Percentiles rank a stretch among this genome's conserved stretches.
These are phyloP conservation scores for Monodelphis domestica DNA, from an alignment of 2,797 vertebrate species.

Conservation along the genomic window DNA sequence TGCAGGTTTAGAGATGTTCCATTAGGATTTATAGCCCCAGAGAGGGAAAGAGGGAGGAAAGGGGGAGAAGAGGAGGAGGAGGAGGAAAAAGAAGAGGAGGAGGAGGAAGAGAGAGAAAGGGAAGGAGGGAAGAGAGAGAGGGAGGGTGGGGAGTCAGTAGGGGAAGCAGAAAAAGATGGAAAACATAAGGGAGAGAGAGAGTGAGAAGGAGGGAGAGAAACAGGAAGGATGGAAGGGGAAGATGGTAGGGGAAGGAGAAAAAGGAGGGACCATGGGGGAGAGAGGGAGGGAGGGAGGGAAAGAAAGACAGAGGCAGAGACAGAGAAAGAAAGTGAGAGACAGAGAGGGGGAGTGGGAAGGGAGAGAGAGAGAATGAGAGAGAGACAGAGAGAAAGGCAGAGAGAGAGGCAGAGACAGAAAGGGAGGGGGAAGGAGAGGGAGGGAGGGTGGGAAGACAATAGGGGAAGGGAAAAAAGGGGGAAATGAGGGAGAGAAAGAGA, in stretches of 20 bases:
- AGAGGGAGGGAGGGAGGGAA: not conserved
- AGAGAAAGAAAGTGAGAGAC: not conserved
- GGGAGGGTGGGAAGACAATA: too few relatives aligned
- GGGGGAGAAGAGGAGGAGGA: too few relatives aligned
- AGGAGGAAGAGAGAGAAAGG: too few relatives aligned
- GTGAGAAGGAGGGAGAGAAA: not conserved
- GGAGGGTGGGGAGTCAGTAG: too few relatives aligned
- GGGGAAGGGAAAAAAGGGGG: too few relatives aligned
- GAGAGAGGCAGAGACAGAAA: not conserved
- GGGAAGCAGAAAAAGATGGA: too few relatives aligned
- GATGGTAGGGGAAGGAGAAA: not conserved
- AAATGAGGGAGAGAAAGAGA: not conserved
- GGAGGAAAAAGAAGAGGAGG: not conserved
- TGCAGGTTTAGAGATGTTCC: not conserved
- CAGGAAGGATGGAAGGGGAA: too few relatives aligned
- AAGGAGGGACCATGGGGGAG: too few relatives aligned
- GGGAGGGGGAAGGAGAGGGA: not conserved
- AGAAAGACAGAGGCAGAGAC: not conserved
- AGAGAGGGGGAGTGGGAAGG: not conserved
- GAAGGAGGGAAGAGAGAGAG: not conserved
- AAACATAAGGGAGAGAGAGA: not conserved
- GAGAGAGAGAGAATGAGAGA: not conserved
- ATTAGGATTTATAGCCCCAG: not conserved
- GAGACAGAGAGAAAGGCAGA: too few relatives aligned
- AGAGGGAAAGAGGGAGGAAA: not conserved